Percentiles rank a stretch among this genome's conserved stretches.
Evolutionary conservation across 2,888 invertebrate genomes (phyloP).

Genomic region (Xestia sexstrigata): DNA sequence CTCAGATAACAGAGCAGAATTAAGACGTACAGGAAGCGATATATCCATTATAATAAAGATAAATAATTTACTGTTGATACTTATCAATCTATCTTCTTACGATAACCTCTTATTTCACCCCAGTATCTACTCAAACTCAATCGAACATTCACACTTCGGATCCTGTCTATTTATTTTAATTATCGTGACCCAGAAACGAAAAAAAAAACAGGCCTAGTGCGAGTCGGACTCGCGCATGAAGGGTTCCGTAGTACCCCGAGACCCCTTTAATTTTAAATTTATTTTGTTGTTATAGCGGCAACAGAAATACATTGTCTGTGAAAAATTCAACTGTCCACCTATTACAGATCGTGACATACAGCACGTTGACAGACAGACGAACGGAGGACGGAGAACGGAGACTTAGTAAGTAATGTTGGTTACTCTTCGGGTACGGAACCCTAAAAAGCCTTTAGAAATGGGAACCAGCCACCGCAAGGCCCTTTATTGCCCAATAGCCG

Average conservation of each 20-base stretch:
- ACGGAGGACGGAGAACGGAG: no score
- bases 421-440: no score
- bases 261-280: no score
- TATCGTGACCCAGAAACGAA: constrained; percentile 53
- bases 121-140: constrained; percentile 26
- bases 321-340: no score
- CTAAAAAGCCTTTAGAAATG: constrained; percentile 29
- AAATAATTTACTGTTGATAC: constrained; percentile 31
- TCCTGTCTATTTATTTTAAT: constrained; percentile 51
- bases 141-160: constrained; percentile 40
- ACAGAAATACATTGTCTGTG: no score
- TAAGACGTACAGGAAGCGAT: constrained; percentile 34
- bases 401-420: no score
- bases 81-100: constrained; percentile 18
- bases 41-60: constrained; percentile 12
- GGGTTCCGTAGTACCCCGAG: no score
- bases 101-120: constrained; percentile 52
- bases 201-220: constrained; percentile 10
- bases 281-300: no score
- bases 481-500: constrained; percentile 25
- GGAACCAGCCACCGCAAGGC: constrained; percentile 19
- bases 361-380: no score
- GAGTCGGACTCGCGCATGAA: no score
- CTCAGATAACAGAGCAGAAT: constrained; percentile 24
- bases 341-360: no score